Evolutionary conservation across 2,888 invertebrate genomes (phyloP).

Genomic region (Carterocephalus palaemon): DNA sequence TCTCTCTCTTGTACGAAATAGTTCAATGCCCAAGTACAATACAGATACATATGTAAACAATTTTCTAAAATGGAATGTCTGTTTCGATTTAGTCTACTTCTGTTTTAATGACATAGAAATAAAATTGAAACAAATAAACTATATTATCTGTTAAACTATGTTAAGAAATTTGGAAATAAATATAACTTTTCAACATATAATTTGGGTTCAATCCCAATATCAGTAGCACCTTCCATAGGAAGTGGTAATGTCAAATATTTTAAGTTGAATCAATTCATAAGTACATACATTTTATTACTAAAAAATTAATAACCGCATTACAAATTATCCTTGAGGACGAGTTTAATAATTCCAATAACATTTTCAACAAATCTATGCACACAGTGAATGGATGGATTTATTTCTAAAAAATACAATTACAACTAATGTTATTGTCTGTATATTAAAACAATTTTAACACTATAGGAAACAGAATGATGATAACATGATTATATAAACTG

Average conservation of each 20-base stretch:
- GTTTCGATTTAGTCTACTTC: constrained; percentile 11
- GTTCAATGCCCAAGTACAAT: too few species aligned
- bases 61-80: constrained; percentile 34
- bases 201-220: constrained; percentile 24
- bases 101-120: background rate
- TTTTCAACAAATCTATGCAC: constrained; percentile 7
- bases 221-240: constrained; percentile 59
- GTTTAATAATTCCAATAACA: constrained; percentile 2
- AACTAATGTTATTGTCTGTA: constrained; percentile 50
- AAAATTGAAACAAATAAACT: background rate
- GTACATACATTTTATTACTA: constrained; percentile 23
- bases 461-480: constrained; percentile 10
- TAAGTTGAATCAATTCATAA: too few species aligned
- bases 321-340: constrained; percentile 5
- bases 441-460: constrained; percentile 20
- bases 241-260: constrained; percentile 41
- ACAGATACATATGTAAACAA: constrained; percentile 38
- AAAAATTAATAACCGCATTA: constrained; percentile 16
- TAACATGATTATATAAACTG: too few species aligned
- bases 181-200: constrained; percentile 16
- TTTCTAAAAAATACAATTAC: constrained; percentile 41
- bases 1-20: background rate
- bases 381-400: constrained; percentile 50
- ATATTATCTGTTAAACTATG: constrained; percentile 5
- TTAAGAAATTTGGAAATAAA: constrained; percentile 21